Base-by-base conservation (phyloP, 2,888 invertebrate species). In the Mechanitis messenoides region DNA sequence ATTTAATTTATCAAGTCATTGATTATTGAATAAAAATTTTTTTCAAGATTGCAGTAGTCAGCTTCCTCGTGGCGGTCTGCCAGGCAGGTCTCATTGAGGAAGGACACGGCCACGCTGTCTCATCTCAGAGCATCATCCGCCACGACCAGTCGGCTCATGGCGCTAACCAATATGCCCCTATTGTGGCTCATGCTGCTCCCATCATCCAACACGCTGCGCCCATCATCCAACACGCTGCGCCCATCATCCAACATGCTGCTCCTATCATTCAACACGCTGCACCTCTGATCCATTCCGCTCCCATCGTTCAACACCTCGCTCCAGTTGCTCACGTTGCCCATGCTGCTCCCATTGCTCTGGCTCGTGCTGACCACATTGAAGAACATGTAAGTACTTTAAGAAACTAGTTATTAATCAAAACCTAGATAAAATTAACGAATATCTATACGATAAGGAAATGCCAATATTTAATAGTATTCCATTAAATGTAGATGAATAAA, bases 71-170 rank as follows among this genome's bases (percentile, higher is more conserved):
- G 71, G 91, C 90, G 1, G 71, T 79, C 38, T 90, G 90, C 75
- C 87, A 87, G 62, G 91, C 89, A 2, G 91, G 87, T 42, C 62
- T 84, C 2, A 72, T 91, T 46, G 81, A 83, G 20, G 77, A 85
- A 3, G 78, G 81, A 6, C 83, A 87, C 33, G 77, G 76, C 4
- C 74, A 76, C 4, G 87, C 87, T 3, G 74, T 90, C 20, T 89
- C 90, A 28, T 87, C 88, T 11, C 89, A 89, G 61, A 89, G 84
- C 75, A 85, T 90, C 66, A 69, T 84, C 65, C 85, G 81, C 55
- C 87, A 88, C 63, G 84, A 87, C 67, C 82, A 87, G 64, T 78
- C 81, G 0, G 69, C 76, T 2, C 81, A 79, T 46, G 80, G 83
- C 56, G 70, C 72, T 56, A 71, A 72, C 1, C 78, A 79, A 62